Conservation (phyloP, 2,888 invertebrate species). For the Brachypterus glaber region DNA sequence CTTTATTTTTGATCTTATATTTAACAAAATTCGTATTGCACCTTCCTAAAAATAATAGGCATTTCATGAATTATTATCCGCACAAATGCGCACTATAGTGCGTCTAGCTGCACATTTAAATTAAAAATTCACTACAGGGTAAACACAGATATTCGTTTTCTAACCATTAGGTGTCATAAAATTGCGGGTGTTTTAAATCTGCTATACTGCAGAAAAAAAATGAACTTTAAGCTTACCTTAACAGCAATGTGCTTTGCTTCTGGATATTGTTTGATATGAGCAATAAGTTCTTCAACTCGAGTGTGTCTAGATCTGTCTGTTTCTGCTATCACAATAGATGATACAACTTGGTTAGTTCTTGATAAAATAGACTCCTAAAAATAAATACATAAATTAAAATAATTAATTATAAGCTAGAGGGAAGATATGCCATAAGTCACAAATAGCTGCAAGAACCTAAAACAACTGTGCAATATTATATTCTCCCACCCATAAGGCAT, state of each 20-base stretch:
- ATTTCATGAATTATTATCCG: neutral
- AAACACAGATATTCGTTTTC: too few species aligned
- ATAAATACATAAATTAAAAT: conserved; percentile 4
- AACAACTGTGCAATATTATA: too few species aligned
- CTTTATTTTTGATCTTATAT: conserved; percentile 41
- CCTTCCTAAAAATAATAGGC: conserved; percentile 48
- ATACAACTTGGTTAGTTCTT: conserved; percentile 57
- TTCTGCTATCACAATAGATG: conserved; percentile 51
- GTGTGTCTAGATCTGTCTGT: conserved; percentile 48
- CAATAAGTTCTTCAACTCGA: conserved; percentile 59
- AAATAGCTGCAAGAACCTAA: too few species aligned
- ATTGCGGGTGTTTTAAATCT: neutral
- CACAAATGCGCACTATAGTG: neutral
- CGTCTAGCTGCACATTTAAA: neutral
- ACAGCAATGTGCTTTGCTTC: conserved; percentile 64
- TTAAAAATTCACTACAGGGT: too few species aligned
- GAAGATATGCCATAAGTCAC: too few species aligned
- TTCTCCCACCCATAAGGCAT: too few species aligned
- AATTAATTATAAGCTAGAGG: too few species aligned
- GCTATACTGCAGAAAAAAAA: neutral
- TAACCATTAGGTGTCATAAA: too few species aligned
- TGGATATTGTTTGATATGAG: conserved; percentile 64
- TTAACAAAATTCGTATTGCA: conserved; percentile 54
- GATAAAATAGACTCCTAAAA: conserved; percentile 31
- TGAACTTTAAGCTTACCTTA: conserved; percentile 48